Evolutionary conservation across 2,888 invertebrate species (phyloP), one percentile per base, ranked within the genome.

Genomic region (Epinotia bilunana): DNA sequence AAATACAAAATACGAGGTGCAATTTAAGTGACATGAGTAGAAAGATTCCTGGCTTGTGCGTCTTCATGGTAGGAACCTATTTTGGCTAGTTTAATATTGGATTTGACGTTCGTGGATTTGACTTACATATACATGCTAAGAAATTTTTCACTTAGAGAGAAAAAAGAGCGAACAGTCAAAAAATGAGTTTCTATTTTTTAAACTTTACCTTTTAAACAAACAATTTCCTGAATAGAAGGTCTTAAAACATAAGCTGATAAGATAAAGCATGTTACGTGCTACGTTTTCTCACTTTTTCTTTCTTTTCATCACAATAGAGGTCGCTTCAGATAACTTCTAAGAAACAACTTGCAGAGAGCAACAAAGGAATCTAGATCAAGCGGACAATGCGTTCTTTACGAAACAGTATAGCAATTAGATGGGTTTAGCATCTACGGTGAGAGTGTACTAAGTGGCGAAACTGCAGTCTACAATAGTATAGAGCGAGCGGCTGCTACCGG

Each of bases 371-470:
- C 92, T 92, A 91, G 92, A 92, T 92, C 88, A 88, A 81, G 84
- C 88, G 88, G 88, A 91, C 93, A 92, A 92, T 91, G 88, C 83
- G 82, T 84, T 89, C 83, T 89, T 92, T 91, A 90, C 90, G 89
- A 91, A 91, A 90, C 89, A 86, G 82, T 87, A 87, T 87, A 86
- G 89, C 88, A 89, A 89, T 90, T 90, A 90, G 87, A 86, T 84
- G 84, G 81, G 86, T 87, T 90, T 88, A 87, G 88, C 86, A 86
- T 88, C 88, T 84, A 82, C 78, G 86, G 91, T 88, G 92, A 92
- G 92, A 93, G 91, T 91, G 84, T 86, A 89, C 86, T 91, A 91
- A 92, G 85, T 92, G 90, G 90, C 87, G 91, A 92, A 92, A 93
- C 88, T 85, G 83, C 74, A 81, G 82, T 83, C 80, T 78, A 90